phyloP scores from a whole-genome alignment of 1,140 invertebrate species.

The Grapholita molesta region DNA sequence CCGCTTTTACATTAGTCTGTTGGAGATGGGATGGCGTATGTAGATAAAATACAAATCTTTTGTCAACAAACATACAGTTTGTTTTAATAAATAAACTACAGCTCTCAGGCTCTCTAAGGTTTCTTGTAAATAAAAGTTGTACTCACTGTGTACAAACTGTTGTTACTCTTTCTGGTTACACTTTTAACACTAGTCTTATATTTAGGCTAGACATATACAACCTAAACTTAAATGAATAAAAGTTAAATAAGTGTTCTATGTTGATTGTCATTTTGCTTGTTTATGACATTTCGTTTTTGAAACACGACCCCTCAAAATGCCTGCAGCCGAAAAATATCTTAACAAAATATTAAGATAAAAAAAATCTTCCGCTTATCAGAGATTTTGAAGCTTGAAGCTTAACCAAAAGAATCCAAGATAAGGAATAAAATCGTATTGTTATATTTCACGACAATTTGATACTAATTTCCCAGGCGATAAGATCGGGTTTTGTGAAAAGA shows the following conservation, averaged over 20 bases:
- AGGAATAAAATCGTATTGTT: not conserved
- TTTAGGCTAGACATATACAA: no score
- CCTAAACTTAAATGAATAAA: no score
- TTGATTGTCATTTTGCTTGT: not conserved
- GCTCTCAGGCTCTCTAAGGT: no score
- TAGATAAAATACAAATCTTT: no score
- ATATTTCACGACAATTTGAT: not conserved
- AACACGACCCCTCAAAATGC: not conserved
- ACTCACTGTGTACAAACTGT: no score
- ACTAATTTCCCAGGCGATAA: not conserved
- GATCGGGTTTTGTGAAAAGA: not conserved
- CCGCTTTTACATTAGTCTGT: no score
- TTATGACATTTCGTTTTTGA: not conserved
- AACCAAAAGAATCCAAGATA: not conserved
- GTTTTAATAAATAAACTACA: no score
- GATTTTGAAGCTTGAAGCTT: not conserved
- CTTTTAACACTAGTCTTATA: no score
- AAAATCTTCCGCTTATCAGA: not conserved
- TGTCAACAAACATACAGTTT: no score
- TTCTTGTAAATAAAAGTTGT: no score
- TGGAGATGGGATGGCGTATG: no score
- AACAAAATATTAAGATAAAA: slow-evolving; percentile 5
- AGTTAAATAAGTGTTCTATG: not conserved
- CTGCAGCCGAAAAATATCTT: not conserved
- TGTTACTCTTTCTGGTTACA: no score